Evolutionary conservation across 2,113 vertebrate species (phyloP), one percentile per base, ranked within the genome.

Genomic region (Piprites chloris): DNA sequence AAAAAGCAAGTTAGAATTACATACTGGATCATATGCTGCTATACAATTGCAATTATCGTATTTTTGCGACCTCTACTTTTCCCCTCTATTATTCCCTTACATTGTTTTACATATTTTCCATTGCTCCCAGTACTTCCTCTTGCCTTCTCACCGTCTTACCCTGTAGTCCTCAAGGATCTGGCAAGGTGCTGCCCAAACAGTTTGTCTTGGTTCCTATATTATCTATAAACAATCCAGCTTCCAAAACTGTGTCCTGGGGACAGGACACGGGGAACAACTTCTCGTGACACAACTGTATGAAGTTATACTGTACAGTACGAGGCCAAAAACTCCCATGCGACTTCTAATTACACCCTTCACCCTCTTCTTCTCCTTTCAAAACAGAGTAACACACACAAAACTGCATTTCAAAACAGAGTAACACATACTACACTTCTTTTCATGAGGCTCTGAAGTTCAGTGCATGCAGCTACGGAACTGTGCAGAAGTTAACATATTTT

Each of bases 241-340:
- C 41, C 33, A 23, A 65, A 61, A 24, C 5, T 8, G 6, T 12
- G 24, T 47, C 49, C 30, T 1, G 0, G 6, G 49, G 18, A 53
- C 6, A 9, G 6, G 14, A 58, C 14, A 37, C 0, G 2, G 26
- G 33, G 5, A 10, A 50, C 1, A 14, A 42, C 16, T 69, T 80
- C 37, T 37, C 67, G 42, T 28, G 26, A 68, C 37, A 66, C 0
- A 0, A 39, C 33, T 52, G 17, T 21, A 59, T 6, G 26, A 44
- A 58, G 10, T 33, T 49, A 11, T 46, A 61, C 6, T 20, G 13
- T 19, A 80, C 11, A 69, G 28, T 9, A 39, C 6, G 59, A 59
- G 17, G 11, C 28, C 24, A 47, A 22, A 74, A 53, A 49, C 8
- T 50, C 11, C 28, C 18, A 5, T 26, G 6, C 58, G 32, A 71